Conservation (phyloP, 2,888 invertebrate species). For the Pristionchus exspectatus region DNA sequence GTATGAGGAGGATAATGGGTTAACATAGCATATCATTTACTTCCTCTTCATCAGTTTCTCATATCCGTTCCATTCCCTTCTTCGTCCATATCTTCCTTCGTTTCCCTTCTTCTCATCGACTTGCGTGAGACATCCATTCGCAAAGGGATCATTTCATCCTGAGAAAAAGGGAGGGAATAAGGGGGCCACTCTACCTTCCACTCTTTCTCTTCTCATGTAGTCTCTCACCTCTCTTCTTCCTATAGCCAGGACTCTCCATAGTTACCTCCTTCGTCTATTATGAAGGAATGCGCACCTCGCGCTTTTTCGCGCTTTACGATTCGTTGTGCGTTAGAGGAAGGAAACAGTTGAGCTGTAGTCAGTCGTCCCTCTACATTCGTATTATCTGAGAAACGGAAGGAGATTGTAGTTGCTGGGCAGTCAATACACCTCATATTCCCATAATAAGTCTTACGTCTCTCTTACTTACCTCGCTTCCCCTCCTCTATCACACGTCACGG, state of each 20-base stretch:
- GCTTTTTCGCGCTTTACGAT: conserved; percentile 16
- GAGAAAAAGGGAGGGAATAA: neutral
- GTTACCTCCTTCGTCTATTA: conserved; percentile 33
- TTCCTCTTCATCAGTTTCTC: neutral
- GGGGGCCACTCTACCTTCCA: conserved; percentile 14
- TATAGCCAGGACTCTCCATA: conserved; percentile 31
- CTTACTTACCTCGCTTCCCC: neutral
- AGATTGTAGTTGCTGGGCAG: conserved; percentile 1
- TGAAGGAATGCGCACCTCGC: neutral
- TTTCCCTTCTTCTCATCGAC: neutral
- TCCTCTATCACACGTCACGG: neutral
- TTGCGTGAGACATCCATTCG: conserved; percentile 13
- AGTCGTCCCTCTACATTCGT: neutral
- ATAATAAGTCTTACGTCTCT: conserved; percentile 27
- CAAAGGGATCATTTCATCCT: neutral
- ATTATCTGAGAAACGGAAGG: neutral
- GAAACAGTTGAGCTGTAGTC: neutral
- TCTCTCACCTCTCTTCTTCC: neutral
- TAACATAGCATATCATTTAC: neutral
- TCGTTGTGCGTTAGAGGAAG: neutral
- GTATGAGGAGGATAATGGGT: neutral
- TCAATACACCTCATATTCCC: conserved; percentile 36
- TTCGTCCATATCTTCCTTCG: neutral
- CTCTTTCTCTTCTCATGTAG: neutral
- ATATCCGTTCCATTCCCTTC: neutral